A percentile compares a stretch with the other conserved stretches of the same genome.
Evolutionary conservation across 1,140 invertebrate genomes (phyloP).

Genomic region (Liolophura sinensis): DNA sequence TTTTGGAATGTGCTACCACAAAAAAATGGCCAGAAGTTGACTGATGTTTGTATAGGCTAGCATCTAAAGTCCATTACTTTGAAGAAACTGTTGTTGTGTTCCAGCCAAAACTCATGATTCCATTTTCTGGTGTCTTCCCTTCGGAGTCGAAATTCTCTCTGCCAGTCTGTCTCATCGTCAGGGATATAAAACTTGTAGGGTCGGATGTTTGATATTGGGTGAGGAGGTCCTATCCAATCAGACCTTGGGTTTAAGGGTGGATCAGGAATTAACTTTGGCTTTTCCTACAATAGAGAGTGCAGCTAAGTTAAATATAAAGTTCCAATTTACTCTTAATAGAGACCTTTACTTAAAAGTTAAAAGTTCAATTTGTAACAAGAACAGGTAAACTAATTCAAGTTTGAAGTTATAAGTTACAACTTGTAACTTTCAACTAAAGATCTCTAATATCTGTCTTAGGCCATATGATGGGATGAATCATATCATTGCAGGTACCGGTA

Average conservation of each 20-base stretch:
- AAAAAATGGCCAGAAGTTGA: neutral
- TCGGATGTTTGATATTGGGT: conserved; percentile 76
- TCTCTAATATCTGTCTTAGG: too few species aligned
- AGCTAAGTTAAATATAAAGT: too few species aligned
- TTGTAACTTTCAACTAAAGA: too few species aligned
- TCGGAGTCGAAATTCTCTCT: conserved; percentile 68
- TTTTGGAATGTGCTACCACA: neutral
- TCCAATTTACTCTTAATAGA: too few species aligned
- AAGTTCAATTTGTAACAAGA: too few species aligned
- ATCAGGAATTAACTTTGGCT: conserved; percentile 19
- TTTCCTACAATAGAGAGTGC: conserved; percentile 15
- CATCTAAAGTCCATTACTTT: conserved; percentile 40
- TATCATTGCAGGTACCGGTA: too few species aligned
- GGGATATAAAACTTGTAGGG: conserved; percentile 69
- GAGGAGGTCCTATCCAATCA: conserved; percentile 74
- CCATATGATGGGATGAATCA: too few species aligned
- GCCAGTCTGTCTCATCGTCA: conserved; percentile 68
- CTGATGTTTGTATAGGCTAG: neutral
- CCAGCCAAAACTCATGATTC: conserved; percentile 81
- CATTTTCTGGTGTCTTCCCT: conserved; percentile 73
- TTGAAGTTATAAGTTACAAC: too few species aligned
- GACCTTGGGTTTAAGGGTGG: conserved; percentile 20
- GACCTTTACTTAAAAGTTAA: too few species aligned
- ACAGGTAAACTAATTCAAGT: too few species aligned
- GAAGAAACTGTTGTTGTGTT: conserved; percentile 71